Evolutionary conservation across 1,140 invertebrate genomes (phyloP), one percentile per base, ranked within the genome.

Genomic region (Bombus huntii): DNA sequence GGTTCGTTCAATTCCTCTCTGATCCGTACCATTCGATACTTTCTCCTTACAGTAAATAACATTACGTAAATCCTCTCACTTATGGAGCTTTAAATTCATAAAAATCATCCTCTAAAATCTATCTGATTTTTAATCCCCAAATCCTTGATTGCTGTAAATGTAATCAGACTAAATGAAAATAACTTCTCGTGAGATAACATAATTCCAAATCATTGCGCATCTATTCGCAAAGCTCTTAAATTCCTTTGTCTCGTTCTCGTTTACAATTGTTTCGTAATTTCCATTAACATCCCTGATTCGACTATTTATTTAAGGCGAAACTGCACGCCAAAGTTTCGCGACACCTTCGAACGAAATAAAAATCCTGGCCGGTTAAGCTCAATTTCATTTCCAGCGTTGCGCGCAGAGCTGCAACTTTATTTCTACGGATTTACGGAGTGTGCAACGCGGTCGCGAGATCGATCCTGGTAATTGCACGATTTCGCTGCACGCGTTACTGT

Each of bases 391-490:
- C 10, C 10, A 34, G 6, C 15, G 62, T 47, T 15, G 42, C 31
- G 31, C 37, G 18, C 59, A 18, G 10, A 42, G n/a, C 31, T 22
- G 18, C 70, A 22, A 28, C 39, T 75, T 47, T 65, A 75, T 65
- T 82, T 47, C 31, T 28, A 37, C 57, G 9, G 71, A 65, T 82
- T 75, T 47, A 75, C 39, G n/a, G 39, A 31, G 39, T 5, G 28
- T 3, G 28, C 25, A 53, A 31, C 15, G 71, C 12, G 37, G n/a
- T 10, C 22, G n/a, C 39, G n/a, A 44, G 73, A 75, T 75, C 57
- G 81, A 75, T 37, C 71, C 53, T 31, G 37, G 57, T 82, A 65
- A 82, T 65, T 47, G 71, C 22, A 8, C 57, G 80, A 59, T 81
- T 73, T 59, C 34, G 13, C 78, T 34, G 28, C 66, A 76, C 34